Base-by-base conservation (phyloP, 2,797 vertebrate species). In the Pipistrellus pipistrellus region DNA sequence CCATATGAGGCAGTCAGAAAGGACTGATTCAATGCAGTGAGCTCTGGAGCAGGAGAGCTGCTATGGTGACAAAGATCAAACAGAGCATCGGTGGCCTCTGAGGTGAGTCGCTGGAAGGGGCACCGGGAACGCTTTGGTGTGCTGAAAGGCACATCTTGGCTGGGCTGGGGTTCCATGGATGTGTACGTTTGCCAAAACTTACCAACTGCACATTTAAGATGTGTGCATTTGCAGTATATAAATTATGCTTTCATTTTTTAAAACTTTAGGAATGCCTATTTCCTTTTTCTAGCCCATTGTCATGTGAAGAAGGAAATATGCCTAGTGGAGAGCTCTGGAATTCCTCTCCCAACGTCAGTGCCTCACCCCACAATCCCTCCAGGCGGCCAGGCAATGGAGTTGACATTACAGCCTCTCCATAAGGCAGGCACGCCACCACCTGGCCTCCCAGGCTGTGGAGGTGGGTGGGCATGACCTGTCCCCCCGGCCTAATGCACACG, bases 281-380 rank as follows among this genome's bases (percentile, higher is more conserved):
- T 93, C 75, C 68, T 80, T 76, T 93, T 90, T 27, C 81, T 85
- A 81, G 75, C 41, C 72, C 38, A n/a, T n/a, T 64, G 78, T 69
- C 87, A 92, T 93, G 53, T 57, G 62, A 77, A 92, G 55, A 59
- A 88, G 68, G 59, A 72, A 93, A 84, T 7, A 3, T 46, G n/a
- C 41, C 30, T 27, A 77, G 13, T 25, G 38, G 35, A 53, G 44
- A 48, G 32, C 8, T 92, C 88, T 55, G 88, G 59, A 86, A 55
- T 71, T 23, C 51, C 17, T 78, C 51, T 27, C 25, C 8, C 12
- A 0, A 38, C 23, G 12, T 27, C 17, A 62, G 59, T 30, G 8
- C 75, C n/a, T 86, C 46, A 7, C n/a, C 55, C 11, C 17, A 10
- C 53, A 72, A 64, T 8, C 44, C 68, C 32, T 8, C 27, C 46